These are phyloP conservation scores for Drosophila burlai DNA, from an alignment of 1,140 invertebrate genomes.

Conservation along the genomic window DNA sequence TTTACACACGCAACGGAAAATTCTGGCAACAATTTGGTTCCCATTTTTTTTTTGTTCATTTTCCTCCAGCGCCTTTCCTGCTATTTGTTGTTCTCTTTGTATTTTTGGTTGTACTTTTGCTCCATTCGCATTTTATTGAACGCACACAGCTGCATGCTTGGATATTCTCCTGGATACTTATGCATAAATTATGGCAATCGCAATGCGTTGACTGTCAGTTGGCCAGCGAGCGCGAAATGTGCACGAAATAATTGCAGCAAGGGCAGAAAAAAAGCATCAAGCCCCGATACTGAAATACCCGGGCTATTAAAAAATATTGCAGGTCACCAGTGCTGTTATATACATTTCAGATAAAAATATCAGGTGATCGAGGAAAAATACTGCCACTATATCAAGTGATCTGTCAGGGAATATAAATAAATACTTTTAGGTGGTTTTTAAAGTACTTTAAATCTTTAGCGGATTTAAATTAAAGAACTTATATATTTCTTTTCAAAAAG, in stretches of 20 bases:
- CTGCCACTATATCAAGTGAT: background rate
- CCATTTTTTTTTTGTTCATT: constrained; percentile 7
- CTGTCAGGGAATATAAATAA: background rate
- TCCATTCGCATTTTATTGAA: constrained; percentile 59
- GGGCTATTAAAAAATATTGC: background rate
- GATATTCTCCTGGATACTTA: constrained; percentile 57
- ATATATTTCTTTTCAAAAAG: background rate
- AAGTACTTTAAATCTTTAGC: background rate
- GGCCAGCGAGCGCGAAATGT: constrained; percentile 63
- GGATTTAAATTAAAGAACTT: too few species aligned
- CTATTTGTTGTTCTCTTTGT: background rate
- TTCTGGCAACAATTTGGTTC: constrained; percentile 25
- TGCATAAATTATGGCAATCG: constrained; percentile 76
- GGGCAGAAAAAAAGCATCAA: background rate
- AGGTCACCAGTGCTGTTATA: background rate
- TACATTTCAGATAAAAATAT: background rate
- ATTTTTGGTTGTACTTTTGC: background rate
- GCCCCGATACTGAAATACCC: background rate
- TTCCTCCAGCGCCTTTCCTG: background rate
- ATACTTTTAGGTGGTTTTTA: background rate
- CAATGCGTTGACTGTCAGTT: constrained; percentile 80
- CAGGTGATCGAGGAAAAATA: background rate
- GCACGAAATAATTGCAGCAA: constrained; percentile 61
- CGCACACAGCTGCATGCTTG: constrained; percentile 13
- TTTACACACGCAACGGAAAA: constrained; percentile 10